These are phyloP conservation scores for Tamias sibiricus DNA, from an alignment of 2,113 vertebrate genomes.

Conservation along the genomic window DNA sequence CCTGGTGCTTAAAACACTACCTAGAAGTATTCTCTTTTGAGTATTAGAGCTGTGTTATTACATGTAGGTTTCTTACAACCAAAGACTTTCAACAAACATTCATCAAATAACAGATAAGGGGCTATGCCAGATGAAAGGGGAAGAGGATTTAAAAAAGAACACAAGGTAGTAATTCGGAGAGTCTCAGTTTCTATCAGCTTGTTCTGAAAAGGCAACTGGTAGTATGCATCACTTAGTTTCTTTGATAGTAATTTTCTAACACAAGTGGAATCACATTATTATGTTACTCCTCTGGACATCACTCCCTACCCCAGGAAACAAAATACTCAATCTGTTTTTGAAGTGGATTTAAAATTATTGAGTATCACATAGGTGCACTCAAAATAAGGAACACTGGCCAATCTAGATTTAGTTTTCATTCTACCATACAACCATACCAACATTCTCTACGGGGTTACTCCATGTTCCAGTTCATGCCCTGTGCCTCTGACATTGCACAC, in stretches of 20 bases:
- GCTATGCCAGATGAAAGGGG: background rate
- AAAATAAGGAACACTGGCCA: background rate
- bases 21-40: background rate
- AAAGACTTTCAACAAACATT: background rate
- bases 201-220: background rate
- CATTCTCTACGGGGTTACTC: background rate
- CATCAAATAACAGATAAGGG: background rate
- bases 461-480: background rate
- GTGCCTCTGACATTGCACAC: background rate
- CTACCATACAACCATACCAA: background rate
- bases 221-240: background rate
- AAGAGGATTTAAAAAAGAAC: background rate
- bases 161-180: background rate
- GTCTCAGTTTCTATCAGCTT: background rate
- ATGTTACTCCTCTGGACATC: background rate
- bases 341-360: constrained; percentile 17
- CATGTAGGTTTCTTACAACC: background rate
- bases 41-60: background rate
- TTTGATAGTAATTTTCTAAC: background rate
- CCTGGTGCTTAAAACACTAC: background rate
- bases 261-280: background rate
- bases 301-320: background rate
- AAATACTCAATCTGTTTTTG: background rate
- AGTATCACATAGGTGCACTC: background rate
- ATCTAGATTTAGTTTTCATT: background rate